phyloP scores from a whole-genome alignment of 2,888 invertebrate species.

The Balanococcus diminutus region DNA sequence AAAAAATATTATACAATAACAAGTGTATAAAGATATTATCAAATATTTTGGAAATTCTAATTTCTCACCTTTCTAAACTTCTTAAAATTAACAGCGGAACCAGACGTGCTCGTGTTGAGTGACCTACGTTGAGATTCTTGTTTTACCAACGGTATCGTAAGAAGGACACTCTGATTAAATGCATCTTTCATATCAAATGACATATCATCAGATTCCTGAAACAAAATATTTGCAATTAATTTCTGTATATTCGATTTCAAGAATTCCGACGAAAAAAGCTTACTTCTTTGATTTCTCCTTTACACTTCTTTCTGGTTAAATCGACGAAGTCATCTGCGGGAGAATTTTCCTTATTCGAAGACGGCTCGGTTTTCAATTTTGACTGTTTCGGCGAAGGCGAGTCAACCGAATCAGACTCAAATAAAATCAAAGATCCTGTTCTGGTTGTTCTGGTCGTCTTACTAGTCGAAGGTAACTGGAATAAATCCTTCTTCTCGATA shows the following conservation, averaged over 20 bases:
- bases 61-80: conserved; percentile 34
- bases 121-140: background rate
- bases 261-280: too few relatives aligned
- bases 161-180: conserved; percentile 21
- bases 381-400: background rate
- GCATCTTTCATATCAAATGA: background rate
- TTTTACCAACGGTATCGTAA: conserved; percentile 17
- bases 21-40: too few relatives aligned
- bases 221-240: background rate
- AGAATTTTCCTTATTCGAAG: background rate
- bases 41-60: background rate
- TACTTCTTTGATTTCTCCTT: conserved; percentile 1
- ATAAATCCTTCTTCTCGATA: background rate
- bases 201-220: conserved; percentile 6
- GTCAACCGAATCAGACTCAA: conserved; percentile 18
- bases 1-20: background rate
- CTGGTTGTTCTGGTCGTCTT: background rate
- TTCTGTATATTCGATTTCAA: too few relatives aligned
- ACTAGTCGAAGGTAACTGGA: background rate
- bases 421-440: background rate
- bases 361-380: background rate
- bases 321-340: background rate
- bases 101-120: background rate
- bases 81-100: conserved; percentile 44
- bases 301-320: background rate